Evolutionary conservation across 1,140 invertebrate species (phyloP).

Genomic region (Cyclargus thomasi): DNA sequence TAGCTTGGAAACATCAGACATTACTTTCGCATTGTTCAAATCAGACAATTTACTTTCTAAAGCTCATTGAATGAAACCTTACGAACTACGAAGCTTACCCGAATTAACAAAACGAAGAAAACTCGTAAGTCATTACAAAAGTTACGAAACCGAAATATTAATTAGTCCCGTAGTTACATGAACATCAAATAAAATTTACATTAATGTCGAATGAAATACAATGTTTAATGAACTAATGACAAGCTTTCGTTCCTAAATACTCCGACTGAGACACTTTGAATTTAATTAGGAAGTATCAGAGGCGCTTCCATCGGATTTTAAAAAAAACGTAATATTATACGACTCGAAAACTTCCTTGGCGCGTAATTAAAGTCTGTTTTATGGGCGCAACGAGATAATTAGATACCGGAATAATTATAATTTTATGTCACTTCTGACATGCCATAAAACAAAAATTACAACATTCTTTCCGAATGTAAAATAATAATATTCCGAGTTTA

Average conservation of each 20-base stretch:
- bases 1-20: too few species aligned
- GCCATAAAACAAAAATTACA: slow-evolving; percentile 20
- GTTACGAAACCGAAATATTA: background rate
- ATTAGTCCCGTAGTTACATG: background rate
- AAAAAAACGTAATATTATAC: background rate
- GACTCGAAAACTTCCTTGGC: slow-evolving; percentile 1
- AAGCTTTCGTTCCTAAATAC: background rate
- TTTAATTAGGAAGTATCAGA: background rate
- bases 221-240: slow-evolving; percentile 1
- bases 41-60: background rate
- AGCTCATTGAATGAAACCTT: background rate
- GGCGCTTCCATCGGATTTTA: background rate
- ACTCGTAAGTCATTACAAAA: background rate
- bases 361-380: background rate
- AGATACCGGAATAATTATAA: slow-evolving; percentile 16
- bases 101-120: background rate
- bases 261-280: background rate
- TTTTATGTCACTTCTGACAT: slow-evolving; percentile 17
- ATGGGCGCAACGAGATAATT: slow-evolving; percentile 8
- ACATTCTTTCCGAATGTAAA: slow-evolving; percentile 23
- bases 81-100: background rate
- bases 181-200: slow-evolving; percentile 1
- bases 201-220: background rate
- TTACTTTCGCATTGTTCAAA: too few species aligned
- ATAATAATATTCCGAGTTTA: slow-evolving; percentile 8